Evolutionary conservation across 2,888 invertebrate species (phyloP).

Genomic region (Allolobophora icterica): DNA sequence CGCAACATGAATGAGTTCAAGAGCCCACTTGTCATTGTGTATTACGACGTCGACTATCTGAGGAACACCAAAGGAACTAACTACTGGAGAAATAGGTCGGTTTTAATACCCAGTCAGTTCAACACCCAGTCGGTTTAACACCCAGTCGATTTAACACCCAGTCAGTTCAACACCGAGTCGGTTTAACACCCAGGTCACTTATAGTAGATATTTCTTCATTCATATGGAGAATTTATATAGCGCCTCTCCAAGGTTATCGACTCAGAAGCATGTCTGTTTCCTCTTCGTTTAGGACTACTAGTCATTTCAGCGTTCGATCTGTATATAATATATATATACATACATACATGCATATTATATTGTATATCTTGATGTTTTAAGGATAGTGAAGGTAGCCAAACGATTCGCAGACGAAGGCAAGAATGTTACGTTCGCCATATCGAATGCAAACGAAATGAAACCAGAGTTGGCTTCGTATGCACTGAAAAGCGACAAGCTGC

Average conservation of each 20-base stretch:
- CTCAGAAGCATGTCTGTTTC: too few species aligned
- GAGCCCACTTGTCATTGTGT: slow-evolving; percentile 87
- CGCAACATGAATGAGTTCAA: slow-evolving; percentile 85
- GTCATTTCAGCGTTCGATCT: too few species aligned
- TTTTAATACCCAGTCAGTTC: too few species aligned
- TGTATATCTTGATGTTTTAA: slow-evolving; percentile 41
- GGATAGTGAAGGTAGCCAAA: slow-evolving; percentile 87
- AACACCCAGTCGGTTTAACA: neutral
- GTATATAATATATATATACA: too few species aligned
- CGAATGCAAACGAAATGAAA: slow-evolving; percentile 90
- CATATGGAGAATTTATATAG: too few species aligned
- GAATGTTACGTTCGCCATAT: slow-evolving; percentile 83
- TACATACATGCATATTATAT: too few species aligned
- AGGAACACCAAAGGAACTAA: slow-evolving; percentile 95
- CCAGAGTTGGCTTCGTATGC: slow-evolving; percentile 94
- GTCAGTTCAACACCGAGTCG: too few species aligned
- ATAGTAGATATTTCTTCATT: too few species aligned
- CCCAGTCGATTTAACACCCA: too few species aligned
- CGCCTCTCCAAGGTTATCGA: too few species aligned
- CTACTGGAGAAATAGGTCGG: slow-evolving; percentile 78
- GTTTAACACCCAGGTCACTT: too few species aligned
- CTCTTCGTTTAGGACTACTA: too few species aligned
- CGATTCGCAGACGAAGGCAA: slow-evolving; percentile 69
- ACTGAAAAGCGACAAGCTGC: slow-evolving; percentile 84
- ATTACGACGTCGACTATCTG: slow-evolving; percentile 90